Percentiles rank a stretch among this genome's conserved stretches.
Evolutionary conservation across 2,113 vertebrate species (phyloP).

Genomic region (Natator depressus): DNA sequence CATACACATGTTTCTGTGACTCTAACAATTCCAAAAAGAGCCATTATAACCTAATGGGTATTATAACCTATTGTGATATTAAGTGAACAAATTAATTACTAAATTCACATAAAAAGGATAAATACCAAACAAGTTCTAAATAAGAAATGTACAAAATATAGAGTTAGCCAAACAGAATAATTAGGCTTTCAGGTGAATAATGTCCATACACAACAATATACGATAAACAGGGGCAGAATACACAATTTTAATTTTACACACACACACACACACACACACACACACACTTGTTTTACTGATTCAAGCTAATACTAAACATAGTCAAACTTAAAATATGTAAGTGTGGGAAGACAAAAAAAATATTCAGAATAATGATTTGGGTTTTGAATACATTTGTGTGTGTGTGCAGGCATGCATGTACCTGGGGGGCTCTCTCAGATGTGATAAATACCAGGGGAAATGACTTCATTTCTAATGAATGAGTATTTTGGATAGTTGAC

Average conservation of each 20-base stretch:
- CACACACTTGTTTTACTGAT: not conserved
- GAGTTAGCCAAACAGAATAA: conserved; percentile 28
- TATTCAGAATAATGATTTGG: conserved; percentile 41
- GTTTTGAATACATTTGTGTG: conserved; percentile 33
- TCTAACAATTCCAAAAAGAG: conserved; percentile 27
- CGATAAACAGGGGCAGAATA: conserved; percentile 61
- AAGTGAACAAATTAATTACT: conserved; percentile 10
- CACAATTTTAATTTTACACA: conserved; percentile 53
- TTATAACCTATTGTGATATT: not conserved
- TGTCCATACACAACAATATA: conserved; percentile 43
- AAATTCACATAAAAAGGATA: conserved; percentile 10
- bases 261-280: not conserved
- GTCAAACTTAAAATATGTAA: conserved; percentile 44
- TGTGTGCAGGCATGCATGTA: not conserved
- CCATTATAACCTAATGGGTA: not conserved
- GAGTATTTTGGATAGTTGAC: not conserved
- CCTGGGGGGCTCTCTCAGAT: not conserved
- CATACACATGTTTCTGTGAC: not conserved
- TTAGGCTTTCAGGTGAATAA: conserved; percentile 38
- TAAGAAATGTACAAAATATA: not conserved
- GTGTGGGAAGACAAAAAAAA: conserved; percentile 60
- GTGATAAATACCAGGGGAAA: not conserved
- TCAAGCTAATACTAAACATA: conserved; percentile 47
- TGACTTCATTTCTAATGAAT: not conserved
- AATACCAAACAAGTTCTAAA: conserved; percentile 54